phyloP scores from a whole-genome alignment of 2,797 vertebrate species.

The Peromyscus nudipes region DNA sequence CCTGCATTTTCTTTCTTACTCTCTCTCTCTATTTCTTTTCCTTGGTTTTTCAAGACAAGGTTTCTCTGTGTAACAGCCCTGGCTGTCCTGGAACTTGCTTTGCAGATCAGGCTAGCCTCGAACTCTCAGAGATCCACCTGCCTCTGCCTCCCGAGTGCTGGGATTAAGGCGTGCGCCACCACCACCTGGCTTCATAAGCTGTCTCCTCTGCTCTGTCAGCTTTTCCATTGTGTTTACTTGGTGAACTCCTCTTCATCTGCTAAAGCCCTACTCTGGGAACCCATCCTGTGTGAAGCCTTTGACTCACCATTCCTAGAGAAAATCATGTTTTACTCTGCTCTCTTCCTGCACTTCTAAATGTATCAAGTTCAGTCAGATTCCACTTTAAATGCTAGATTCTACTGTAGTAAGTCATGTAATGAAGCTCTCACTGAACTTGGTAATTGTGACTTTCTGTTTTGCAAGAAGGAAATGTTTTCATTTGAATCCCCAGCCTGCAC shows the following conservation, averaged over 20 bases:
- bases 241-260: slow-evolving; percentile 32
- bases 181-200: not conserved
- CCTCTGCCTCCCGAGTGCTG: too few species aligned
- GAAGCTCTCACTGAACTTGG: not conserved
- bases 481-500: not conserved
- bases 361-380: not conserved
- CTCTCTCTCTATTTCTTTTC: too few species aligned
- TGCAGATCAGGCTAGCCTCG: too few species aligned
- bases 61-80: too few species aligned
- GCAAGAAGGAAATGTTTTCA: not conserved
- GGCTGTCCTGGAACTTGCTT: too few species aligned
- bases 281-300: not conserved
- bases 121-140: too few species aligned
- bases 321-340: not conserved
- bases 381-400: slow-evolving; percentile 28
- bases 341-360: not conserved
- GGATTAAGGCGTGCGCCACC: too few species aligned
- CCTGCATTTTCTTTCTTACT: not conserved
- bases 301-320: not conserved
- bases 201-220: not conserved
- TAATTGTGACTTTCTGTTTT: not conserved
- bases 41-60: too few species aligned
- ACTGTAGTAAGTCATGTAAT: slow-evolving; percentile 2
- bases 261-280: slow-evolving; percentile 30
- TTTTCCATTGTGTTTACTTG: not conserved